Base-by-base conservation (phyloP, 2,113 vertebrate genomes). In the Sardina pilchardus region DNA sequence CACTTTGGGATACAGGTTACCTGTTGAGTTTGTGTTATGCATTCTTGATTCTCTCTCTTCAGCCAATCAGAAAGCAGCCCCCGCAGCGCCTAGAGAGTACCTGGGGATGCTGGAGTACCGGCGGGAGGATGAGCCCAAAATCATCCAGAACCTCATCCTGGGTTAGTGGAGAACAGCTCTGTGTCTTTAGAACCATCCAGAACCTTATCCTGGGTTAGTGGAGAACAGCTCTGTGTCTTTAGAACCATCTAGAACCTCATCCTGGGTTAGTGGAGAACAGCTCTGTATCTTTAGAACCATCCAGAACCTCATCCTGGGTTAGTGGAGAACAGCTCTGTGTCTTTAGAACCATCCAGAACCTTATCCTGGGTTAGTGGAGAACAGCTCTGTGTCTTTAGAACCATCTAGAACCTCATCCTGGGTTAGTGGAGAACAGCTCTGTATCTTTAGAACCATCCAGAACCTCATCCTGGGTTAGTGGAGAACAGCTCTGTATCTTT, bases 51-150 rank as follows among this genome's bases (percentile, higher is more conserved):
- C 0, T 63, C 81, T 87, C 39, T 43, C 67, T 78, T 43, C 91
- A 99, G 98, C 91, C 26, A 94, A 88, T 85, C 94, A 96, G 86
- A 91, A 88, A 17, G 88, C 67, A 0, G 67, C 48, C 0, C 91
- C 90, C 81, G 0, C 90, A 4, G 89, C 90, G 67, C 91, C 95
- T 30, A 98, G 95, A 85, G 97, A 99, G 48, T 98, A 96, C 89
- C 89, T 97, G 5, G 98, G 98, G 86, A 99, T 99, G 97, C 92
- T 99, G 95, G 96, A 99, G 86, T 99, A 96, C 93, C 96, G 92
- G 89, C 94, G 89, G 84, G 97, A 98, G 63, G 96, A 99, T 0
- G 97, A 99, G 93, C 88, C 93, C 86, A 96, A 89, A 87, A 96
- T 99, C 47, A 92, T 99, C 90, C 95, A 96, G 53, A 97, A 96